Evolutionary conservation across 2,113 vertebrate species (phyloP).

Genomic region (Mesembrinibis cayennensis): DNA sequence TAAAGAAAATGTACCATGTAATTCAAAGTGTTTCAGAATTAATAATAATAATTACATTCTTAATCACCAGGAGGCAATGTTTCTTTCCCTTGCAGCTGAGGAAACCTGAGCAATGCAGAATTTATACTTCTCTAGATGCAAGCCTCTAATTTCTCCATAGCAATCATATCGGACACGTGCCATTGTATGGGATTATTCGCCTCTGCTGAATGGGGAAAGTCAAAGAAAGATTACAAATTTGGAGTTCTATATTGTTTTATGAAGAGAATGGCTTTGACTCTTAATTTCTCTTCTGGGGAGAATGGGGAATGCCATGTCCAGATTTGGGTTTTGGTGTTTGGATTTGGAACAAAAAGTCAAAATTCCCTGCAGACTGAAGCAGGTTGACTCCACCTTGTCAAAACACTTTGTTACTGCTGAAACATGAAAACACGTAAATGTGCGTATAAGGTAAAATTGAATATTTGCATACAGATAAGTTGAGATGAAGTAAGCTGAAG

Average conservation of each 20-base stretch:
- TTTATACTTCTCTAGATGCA: not conserved
- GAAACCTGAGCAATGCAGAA: not conserved
- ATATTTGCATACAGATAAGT: not conserved
- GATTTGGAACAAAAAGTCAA: not conserved
- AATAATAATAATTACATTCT: conserved; percentile 36
- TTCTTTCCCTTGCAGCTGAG: not conserved
- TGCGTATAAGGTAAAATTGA: not conserved
- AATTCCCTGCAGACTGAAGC: not conserved
- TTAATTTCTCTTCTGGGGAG: not conserved
- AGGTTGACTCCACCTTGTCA: not conserved
- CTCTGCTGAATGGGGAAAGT: not conserved
- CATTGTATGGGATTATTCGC: not conserved
- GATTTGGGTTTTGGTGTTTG: not conserved
- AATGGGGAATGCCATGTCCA: not conserved
- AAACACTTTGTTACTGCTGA: not conserved
- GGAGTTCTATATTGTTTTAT: not conserved
- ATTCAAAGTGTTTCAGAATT: conserved; percentile 32
- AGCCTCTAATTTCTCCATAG: not conserved
- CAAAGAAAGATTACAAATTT: not conserved
- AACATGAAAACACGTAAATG: not conserved
- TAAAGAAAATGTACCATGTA: not conserved
- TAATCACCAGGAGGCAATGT: conserved; percentile 62
- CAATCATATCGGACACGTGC: not conserved
- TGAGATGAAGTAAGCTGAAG: not conserved
- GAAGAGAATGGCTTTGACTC: not conserved